A percentile compares a stretch with the other conserved stretches of the same genome.
These are phyloP conservation scores for Microchirus variegatus DNA, from an alignment of 2,797 vertebrate genomes.

Conservation along the genomic window DNA sequence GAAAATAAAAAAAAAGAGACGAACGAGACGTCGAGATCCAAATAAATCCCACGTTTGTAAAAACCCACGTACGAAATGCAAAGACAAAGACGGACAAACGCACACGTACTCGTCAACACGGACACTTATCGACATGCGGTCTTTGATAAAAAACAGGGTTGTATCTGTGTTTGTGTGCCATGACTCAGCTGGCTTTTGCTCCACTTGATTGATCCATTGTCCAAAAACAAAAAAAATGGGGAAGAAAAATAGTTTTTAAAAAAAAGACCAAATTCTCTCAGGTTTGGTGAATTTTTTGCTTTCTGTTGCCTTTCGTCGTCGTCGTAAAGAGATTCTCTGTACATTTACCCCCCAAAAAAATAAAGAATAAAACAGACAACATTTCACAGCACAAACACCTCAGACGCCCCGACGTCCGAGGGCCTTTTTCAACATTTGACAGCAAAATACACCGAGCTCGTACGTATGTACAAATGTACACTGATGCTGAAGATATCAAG, in stretches of 20 bases:
- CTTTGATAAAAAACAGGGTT: constrained; percentile 26
- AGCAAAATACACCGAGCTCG: constrained; percentile 58
- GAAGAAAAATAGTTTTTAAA: no score
- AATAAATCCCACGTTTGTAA: constrained; percentile 34
- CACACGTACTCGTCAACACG: constrained; percentile 36
- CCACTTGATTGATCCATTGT: not conserved
- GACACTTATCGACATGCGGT: constrained; percentile 58
- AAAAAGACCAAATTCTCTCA: not conserved
- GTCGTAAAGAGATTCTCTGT: constrained; percentile 48
- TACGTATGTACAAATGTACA: constrained; percentile 73
- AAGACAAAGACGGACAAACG: constrained; percentile 43
- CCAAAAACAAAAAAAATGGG: not conserved
- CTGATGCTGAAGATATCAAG: constrained; percentile 70
- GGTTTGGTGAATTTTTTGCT: constrained; percentile 1
- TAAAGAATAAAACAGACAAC: constrained; percentile 57
- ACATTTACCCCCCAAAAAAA: constrained; percentile 57
- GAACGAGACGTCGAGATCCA: not conserved
- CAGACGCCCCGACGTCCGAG: constrained; percentile 21
- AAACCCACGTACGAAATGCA: constrained; percentile 40
- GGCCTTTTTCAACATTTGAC: constrained; percentile 48
- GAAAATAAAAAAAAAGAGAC: constrained; percentile 26
- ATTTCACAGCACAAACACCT: constrained; percentile 50
- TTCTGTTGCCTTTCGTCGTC: not conserved
- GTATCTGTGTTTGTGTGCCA: constrained; percentile 16
- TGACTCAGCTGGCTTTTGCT: constrained; percentile 7